phyloP scores from a whole-genome alignment of 2,888 invertebrate species.

The Drosophila colorata region DNA sequence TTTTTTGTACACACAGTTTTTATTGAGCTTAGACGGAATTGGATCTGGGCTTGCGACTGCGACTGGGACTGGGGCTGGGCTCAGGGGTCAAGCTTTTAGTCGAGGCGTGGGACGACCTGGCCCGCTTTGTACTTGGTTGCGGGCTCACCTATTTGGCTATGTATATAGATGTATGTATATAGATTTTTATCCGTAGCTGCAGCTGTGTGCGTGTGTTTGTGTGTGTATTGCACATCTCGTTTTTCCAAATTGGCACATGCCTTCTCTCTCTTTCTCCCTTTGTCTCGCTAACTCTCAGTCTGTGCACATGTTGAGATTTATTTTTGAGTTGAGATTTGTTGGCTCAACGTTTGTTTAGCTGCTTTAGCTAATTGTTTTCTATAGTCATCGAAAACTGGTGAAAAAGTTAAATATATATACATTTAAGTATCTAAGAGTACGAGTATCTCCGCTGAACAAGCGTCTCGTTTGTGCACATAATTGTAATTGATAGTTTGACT shows the following conservation, averaged over 20 bases:
- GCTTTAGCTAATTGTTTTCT: slow-evolving; percentile 56
- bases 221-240: slow-evolving; percentile 56
- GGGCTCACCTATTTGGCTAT: slow-evolving; percentile 30
- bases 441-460: slow-evolving; percentile 24
- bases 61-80: slow-evolving; percentile 21
- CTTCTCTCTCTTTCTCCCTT: not conserved
- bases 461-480: slow-evolving; percentile 47
- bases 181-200: slow-evolving; percentile 34
- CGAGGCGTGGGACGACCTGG: slow-evolving; percentile 26
- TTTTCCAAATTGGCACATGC: slow-evolving; percentile 55
- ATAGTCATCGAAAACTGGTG: slow-evolving; percentile 42
- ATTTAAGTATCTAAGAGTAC: slow-evolving; percentile 13
- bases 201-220: slow-evolving; percentile 15
- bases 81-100: slow-evolving; percentile 28
- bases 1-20: slow-evolving; percentile 2
- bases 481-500: slow-evolving; percentile 62
- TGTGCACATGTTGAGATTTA: slow-evolving; percentile 43
- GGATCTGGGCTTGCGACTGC: slow-evolving; percentile 13
- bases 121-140: slow-evolving; percentile 37
- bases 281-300: slow-evolving; percentile 3
- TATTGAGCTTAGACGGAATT: not conserved
- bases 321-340: slow-evolving; percentile 48
- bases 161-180: slow-evolving; percentile 15
- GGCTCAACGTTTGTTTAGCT: slow-evolving; percentile 44
- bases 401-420: slow-evolving; percentile 5